Conservation (phyloP, 2,888 invertebrate genomes). For the Lymantria dispar region DNA sequence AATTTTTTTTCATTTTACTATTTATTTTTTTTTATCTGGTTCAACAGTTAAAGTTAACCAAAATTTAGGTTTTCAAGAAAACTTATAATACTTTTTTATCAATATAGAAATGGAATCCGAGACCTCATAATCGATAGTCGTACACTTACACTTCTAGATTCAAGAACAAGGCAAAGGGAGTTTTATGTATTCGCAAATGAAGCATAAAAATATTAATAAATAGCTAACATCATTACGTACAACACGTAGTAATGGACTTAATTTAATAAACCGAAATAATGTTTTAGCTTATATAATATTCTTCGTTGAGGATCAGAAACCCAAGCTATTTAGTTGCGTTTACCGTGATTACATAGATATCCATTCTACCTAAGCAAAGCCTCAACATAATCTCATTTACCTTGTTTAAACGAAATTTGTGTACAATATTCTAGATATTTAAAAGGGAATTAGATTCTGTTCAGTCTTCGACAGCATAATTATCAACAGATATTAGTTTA, state of each 20-base stretch:
- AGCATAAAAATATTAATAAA: slow-evolving; percentile 1
- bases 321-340: slow-evolving; percentile 25
- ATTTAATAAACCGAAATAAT: slow-evolving; percentile 7
- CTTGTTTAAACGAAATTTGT: slow-evolving; percentile 20
- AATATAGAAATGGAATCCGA: too few relatives aligned
- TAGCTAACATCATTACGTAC: neutral
- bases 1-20: too few relatives aligned
- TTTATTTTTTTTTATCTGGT: too few relatives aligned
- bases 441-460: slow-evolving; percentile 13
- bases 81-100: too few relatives aligned
- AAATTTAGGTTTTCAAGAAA: too few relatives aligned
- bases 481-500: too few relatives aligned
- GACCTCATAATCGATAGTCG: too few relatives aligned
- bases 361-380: slow-evolving; percentile 23
- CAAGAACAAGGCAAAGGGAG: neutral
- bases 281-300: slow-evolving; percentile 7
- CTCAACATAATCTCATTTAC: slow-evolving; percentile 28
- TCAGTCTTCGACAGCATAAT: too few relatives aligned
- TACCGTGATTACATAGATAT: slow-evolving; percentile 27
- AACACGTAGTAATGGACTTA: slow-evolving; percentile 8
- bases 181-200: neutral
- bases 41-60: too few relatives aligned
- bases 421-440: slow-evolving; percentile 12
- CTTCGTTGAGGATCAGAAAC: slow-evolving; percentile 11
- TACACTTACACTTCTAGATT: too few relatives aligned